These are phyloP conservation scores for Latrodectus hesperus DNA, from an alignment of 2,888 invertebrate genomes.

Conservation along the genomic window DNA sequence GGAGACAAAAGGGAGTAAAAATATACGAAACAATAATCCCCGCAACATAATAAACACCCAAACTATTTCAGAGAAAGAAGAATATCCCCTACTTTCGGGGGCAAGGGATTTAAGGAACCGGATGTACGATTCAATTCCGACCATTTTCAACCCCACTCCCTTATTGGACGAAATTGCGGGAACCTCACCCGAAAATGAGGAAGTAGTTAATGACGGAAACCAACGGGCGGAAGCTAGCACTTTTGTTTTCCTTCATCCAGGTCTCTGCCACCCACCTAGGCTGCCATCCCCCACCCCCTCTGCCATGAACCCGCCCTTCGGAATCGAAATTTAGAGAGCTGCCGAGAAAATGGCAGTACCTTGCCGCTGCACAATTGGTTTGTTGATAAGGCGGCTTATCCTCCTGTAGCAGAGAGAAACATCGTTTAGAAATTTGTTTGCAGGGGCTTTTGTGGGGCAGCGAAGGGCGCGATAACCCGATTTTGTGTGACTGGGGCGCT, in stretches of 20 bases:
- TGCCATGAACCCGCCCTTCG: neutral
- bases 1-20: too few relatives aligned
- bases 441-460: neutral
- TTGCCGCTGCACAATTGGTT: constrained; percentile 29
- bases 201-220: constrained; percentile 54
- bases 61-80: too few relatives aligned
- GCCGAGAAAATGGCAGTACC: neutral
- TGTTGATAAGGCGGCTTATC: constrained; percentile 45
- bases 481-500: constrained; percentile 2
- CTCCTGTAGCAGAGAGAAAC: neutral
- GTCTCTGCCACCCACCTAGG: neutral
- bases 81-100: neutral
- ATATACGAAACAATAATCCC: too few relatives aligned
- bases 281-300: neutral
- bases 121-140: constrained; percentile 43
- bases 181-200: constrained; percentile 47
- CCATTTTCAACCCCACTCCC: neutral
- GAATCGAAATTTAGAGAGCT: constrained; percentile 38
- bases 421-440: constrained; percentile 19
- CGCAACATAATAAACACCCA: too few relatives aligned
- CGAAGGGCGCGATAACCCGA: constrained; percentile 28
- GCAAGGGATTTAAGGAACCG: constrained; percentile 8
- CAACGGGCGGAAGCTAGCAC: constrained; percentile 7
- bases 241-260: constrained; percentile 28
- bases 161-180: constrained; percentile 30